A percentile compares a stretch with the other conserved stretches of the same genome.
These are phyloP conservation scores for Megalonaias nervosa DNA, from an alignment of 1,140 invertebrate genomes.

Conservation along the genomic window DNA sequence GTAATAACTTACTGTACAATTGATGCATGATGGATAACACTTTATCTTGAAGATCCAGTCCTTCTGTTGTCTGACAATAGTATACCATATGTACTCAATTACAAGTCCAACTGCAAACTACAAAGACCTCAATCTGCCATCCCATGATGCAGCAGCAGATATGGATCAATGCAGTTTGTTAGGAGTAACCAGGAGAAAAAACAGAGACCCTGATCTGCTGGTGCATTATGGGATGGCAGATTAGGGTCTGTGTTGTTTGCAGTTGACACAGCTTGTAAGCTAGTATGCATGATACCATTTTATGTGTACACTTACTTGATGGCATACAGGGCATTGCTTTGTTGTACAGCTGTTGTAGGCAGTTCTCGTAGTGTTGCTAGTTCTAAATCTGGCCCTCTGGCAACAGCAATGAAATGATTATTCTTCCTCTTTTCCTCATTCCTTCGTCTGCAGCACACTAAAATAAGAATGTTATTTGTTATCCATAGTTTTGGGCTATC, in stretches of 20 bases:
- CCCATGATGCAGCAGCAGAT: no score
- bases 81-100: no score
- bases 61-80: background rate
- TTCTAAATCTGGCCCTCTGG: constrained; percentile 82
- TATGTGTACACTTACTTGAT: constrained; percentile 62
- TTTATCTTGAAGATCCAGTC: background rate
- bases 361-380: constrained; percentile 90
- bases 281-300: no score
- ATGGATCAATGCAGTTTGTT: no score
- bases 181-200: background rate
- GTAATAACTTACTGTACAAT: background rate
- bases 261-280: no score
- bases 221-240: no score
- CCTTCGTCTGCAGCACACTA: constrained; percentile 40
- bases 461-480: no score
- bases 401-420: constrained; percentile 74
- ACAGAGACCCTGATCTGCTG: background rate
- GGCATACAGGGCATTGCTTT: constrained; percentile 86
- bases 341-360: constrained; percentile 82
- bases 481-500: no score
- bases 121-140: no score
- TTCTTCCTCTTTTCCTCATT: constrained; percentile 69
- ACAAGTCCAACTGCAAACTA: no score
- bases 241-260: no score
- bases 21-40: background rate